Percentiles rank a stretch among this genome's conserved stretches.
Conservation (phyloP, 2,888 invertebrate species). For the Byasa hedistus region DNA sequence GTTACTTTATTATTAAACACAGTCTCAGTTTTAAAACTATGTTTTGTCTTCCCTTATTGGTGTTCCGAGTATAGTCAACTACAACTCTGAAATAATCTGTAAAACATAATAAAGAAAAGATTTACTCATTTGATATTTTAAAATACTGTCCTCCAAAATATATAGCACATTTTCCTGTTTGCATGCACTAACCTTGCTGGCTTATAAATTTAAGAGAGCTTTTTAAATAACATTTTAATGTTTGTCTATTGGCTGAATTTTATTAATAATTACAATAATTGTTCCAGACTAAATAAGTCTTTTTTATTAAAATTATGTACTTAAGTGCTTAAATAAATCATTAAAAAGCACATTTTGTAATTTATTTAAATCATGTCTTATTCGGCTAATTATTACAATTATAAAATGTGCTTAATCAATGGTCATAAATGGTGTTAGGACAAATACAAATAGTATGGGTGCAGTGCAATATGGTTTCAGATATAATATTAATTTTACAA, state of each 20-base stretch:
- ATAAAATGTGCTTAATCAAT: neutral
- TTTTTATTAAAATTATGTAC: constrained; percentile 44
- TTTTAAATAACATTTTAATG: constrained; percentile 50
- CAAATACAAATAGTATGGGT: constrained; percentile 49
- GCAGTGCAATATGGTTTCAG: constrained; percentile 61
- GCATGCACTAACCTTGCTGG: constrained; percentile 67
- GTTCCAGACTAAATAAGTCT: constrained; percentile 35
- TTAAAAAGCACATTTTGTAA: constrained; percentile 39
- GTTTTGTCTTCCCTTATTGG: constrained; percentile 56
- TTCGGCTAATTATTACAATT: constrained; percentile 33
- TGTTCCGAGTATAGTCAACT: constrained; percentile 45
- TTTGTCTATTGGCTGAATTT: constrained; percentile 68
- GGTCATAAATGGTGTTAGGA: constrained; percentile 34
- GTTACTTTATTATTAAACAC: constrained; percentile 35
- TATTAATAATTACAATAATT: constrained; percentile 39
- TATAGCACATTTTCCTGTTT: constrained; percentile 70
- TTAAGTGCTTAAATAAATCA: constrained; percentile 46
- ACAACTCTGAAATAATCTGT: constrained; percentile 36
- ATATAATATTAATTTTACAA: constrained; percentile 31
- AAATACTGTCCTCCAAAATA: constrained; percentile 55
- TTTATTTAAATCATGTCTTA: constrained; percentile 30
- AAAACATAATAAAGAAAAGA: constrained; percentile 32
- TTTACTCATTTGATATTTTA: constrained; percentile 46
- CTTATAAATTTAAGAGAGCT: constrained; percentile 66
- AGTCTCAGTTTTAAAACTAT: constrained; percentile 9